Base-by-base conservation (phyloP, 2,888 invertebrate genomes). In the Troides helena region DNA sequence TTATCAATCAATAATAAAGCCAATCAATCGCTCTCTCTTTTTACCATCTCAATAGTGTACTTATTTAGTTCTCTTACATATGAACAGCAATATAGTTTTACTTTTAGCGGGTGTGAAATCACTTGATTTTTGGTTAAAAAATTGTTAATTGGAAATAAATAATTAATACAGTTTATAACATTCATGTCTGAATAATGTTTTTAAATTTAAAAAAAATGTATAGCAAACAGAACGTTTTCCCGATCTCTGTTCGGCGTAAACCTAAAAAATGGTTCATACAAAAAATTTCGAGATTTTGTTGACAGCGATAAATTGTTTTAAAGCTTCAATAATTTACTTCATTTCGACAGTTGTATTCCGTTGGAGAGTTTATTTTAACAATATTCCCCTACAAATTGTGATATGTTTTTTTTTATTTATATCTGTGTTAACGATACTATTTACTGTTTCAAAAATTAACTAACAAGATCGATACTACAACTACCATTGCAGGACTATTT, bases 251-350 rank as follows among this genome's bases (percentile, higher is more conserved):
- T 57, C 61, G 23, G 18, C 50, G 60, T 66, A 50, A 53, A 67
- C 39, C 17, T 50, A 43, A 23, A 67, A 67, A 53, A 39, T 18
- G 50, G 36, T 1, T 21, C 53, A 39, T n/a, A n/a, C 53, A 23
- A 62, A 67, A 60, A 39, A 61, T 57, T 62, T 57, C 23, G 57
- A 62, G 67, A 67, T 61, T 53, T 67, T 61, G 57, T 67, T 62
- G 56, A 67, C 67, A 43, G 39, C 67, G 46, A 62, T 67, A 67
- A 60, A 67, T 67, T 67, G 67, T 67, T 67, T 67, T 61, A 67
- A 61, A 67, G 61, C 67, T 36, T 56, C 53, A 56, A 61, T 61
- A 62, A 53, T 67, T 67, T 67, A 61, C 18, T 67, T 61, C 60
- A 39, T 61, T 61, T 67, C 57, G 62, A 67, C 67, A 62, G n/a